phyloP scores from a whole-genome alignment of 92 coral and sea anemone genomes.

The Heteractis magnifica region DNA sequence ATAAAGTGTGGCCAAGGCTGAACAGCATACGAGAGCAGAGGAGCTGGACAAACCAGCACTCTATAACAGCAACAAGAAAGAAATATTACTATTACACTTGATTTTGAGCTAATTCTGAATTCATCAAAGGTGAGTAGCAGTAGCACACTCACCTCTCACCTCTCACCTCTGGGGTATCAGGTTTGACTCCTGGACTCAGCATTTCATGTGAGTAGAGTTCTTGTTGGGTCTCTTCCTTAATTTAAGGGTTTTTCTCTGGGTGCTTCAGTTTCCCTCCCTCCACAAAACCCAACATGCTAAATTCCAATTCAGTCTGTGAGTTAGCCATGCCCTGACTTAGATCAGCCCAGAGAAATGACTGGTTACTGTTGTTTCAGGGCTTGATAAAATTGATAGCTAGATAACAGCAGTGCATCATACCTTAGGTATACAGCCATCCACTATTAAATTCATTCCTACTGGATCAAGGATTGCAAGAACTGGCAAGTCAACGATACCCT shows the following conservation, averaged over 20 bases:
- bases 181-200: background rate
- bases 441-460: slow-evolving; percentile 82
- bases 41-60: slow-evolving; percentile 99
- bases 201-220: background rate
- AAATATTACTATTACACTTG: background rate
- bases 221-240: background rate
- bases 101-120: too few species aligned
- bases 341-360: too few species aligned
- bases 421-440: slow-evolving; percentile 95
- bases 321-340: background rate
- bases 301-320: background rate
- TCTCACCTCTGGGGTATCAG: background rate
- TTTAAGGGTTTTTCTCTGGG: background rate
- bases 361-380: background rate
- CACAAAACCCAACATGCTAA: background rate
- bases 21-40: slow-evolving; percentile 97
- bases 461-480: slow-evolving; percentile 65
- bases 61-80: slow-evolving; percentile 31
- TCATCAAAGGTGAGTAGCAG: too few species aligned
- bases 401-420: slow-evolving; percentile 24
- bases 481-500: slow-evolving; percentile 87
- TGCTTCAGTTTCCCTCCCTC: background rate
- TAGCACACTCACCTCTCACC: too few species aligned
- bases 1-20: slow-evolving; percentile 87
- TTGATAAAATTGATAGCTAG: background rate